Evolutionary conservation across 2,888 invertebrate species (phyloP).

Genomic region (Oscheius sp.): DNA sequence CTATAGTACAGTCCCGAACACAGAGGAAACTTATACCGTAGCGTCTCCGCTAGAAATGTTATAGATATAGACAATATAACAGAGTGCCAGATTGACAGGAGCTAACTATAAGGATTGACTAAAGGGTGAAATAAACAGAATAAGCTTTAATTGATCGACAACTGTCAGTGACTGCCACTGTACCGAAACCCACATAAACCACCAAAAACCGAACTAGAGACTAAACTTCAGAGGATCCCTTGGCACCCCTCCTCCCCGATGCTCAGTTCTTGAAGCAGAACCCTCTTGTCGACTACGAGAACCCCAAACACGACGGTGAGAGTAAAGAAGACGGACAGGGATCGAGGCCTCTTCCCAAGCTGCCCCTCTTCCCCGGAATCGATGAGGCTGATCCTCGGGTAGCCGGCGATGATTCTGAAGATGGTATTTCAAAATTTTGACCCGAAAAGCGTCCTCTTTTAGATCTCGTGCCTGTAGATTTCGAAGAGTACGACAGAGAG

Average conservation of each 20-base stretch:
- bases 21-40: too few species aligned
- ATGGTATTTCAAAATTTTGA: constrained; percentile 28
- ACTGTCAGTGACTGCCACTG: too few species aligned
- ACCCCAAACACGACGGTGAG: constrained; percentile 46
- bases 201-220: not conserved
- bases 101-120: too few species aligned
- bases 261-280: constrained; percentile 64
- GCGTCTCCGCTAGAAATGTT: too few species aligned
- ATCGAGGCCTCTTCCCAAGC: constrained; percentile 48
- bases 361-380: constrained; percentile 56
- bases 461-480: constrained; percentile 62
- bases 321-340: constrained; percentile 44
- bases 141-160: too few species aligned
- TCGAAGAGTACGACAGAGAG: constrained; percentile 57
- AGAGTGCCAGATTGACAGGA: too few species aligned
- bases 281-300: constrained; percentile 65
- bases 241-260: constrained; percentile 58
- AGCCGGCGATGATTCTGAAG: constrained; percentile 52
- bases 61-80: too few species aligned
- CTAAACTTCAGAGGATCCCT: constrained; percentile 51
- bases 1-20: too few species aligned
- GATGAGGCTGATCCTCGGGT: constrained; percentile 51
- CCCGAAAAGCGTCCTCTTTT: constrained; percentile 15
- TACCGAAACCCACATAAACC: too few species aligned
- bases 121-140: too few species aligned